These are phyloP conservation scores for Merops nubicus DNA, from an alignment of 2,113 vertebrate species.

Conservation along the genomic window DNA sequence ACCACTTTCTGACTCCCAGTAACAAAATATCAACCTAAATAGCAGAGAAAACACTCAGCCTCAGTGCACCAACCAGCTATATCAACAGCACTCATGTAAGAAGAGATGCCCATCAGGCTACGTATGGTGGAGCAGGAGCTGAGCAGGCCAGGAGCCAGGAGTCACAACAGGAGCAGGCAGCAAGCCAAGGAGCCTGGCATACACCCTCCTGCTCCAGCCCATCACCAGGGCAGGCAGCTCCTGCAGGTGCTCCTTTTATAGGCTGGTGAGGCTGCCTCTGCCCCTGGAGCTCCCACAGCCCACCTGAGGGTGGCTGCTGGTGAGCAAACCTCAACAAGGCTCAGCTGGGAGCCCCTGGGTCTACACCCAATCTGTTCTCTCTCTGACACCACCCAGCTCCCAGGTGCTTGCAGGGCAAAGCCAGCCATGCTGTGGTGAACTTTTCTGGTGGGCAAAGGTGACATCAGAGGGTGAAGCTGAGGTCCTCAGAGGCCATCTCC, in stretches of 20 bases:
- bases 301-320: not conserved
- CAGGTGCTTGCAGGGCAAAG: not conserved
- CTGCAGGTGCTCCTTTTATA: not conserved
- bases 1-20: not conserved
- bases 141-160: not conserved
- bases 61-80: no score
- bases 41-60: not conserved
- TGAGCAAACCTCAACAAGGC: not conserved
- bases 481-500: not conserved
- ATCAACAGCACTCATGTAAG: fast-evolving
- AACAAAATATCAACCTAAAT: not conserved
- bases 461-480: not conserved
- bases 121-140: fast-evolving
- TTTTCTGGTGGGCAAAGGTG: not conserved
- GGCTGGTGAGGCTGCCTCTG: not conserved
- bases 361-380: fast-evolving
- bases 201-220: not conserved
- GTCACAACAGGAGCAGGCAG: not conserved
- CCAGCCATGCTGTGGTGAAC: not conserved
- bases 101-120: not conserved
- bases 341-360: not conserved
- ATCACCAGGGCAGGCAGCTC: fast-evolving
- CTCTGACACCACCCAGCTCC: not conserved
- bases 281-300: not conserved
- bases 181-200: not conserved